Percentiles rank a stretch among this genome's conserved stretches.
phyloP scores from a whole-genome alignment of 30 jellyfish, hydroid and myxozoan species.

The Hydractinia echinata region DNA sequence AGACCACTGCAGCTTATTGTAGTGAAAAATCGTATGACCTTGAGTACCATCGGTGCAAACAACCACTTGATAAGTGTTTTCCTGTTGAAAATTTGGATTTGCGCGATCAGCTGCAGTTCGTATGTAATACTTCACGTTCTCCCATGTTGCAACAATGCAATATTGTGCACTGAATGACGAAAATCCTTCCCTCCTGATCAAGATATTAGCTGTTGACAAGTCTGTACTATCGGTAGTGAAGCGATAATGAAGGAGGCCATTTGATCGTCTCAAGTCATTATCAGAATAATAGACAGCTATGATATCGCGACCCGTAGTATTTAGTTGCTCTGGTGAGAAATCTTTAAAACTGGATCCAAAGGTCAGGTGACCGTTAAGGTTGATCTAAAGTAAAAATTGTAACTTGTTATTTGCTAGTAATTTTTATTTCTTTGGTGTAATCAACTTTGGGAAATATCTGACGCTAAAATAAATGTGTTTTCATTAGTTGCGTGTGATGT shows the following conservation, averaged over 20 bases:
- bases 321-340: not conserved
- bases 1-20: not conserved
- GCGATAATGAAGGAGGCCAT: constrained; percentile 11
- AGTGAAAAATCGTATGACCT: constrained; percentile 1
- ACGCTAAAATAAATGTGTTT: no score
- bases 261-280: not conserved
- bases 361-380: not conserved
- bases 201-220: not conserved
- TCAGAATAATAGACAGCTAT: constrained; percentile 4
- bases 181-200: not conserved
- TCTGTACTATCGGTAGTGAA: not conserved
- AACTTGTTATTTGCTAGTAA: no score
- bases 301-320: not conserved
- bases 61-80: constrained; percentile 6
- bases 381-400: not conserved
- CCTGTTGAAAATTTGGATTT: not conserved
- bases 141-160: constrained; percentile 22
- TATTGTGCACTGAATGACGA: not conserved
- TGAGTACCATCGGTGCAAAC: constrained; percentile 5
- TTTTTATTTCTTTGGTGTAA: no score
- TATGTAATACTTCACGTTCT: not conserved
- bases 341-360: not conserved
- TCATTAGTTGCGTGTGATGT: no score
- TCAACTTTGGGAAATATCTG: no score
- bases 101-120: not conserved